Evolutionary conservation across 2,797 vertebrate species (phyloP).

Genomic region (Neopelma chrysocephalum): DNA sequence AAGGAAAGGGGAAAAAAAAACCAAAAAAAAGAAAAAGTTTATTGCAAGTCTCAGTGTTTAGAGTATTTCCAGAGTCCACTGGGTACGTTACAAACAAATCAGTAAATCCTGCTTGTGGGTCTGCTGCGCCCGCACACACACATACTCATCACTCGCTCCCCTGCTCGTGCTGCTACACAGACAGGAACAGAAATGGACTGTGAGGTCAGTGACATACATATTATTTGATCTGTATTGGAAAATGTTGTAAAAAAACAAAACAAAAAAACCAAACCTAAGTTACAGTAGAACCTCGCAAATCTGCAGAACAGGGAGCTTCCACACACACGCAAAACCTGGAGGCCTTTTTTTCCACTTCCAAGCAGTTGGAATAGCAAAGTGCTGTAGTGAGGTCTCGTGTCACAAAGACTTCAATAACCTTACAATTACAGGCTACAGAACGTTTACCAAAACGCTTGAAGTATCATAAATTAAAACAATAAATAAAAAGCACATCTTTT

Average conservation of each 20-base stretch:
- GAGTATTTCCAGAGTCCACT: conserved; percentile 73
- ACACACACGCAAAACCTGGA: conserved; percentile 46
- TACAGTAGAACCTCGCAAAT: conserved; percentile 64
- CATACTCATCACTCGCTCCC: conserved; percentile 54
- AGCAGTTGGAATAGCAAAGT: conserved; percentile 64
- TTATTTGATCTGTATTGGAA: conserved; percentile 62
- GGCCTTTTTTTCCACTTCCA: conserved; percentile 40
- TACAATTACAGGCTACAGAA: conserved; percentile 38
- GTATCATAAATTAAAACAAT: conserved; percentile 68
- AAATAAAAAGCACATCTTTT: conserved; percentile 53
- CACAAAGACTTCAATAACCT: conserved; percentile 43
- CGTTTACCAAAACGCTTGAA: conserved; percentile 58
- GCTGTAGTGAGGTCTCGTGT: conserved; percentile 64
- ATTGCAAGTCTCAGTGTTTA: conserved; percentile 78
- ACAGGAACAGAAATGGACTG: conserved; percentile 54
- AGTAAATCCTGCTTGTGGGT: conserved; percentile 46
- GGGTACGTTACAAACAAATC: conserved; percentile 58
- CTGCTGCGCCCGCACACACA: conserved; percentile 41
- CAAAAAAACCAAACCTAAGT: not conserved
- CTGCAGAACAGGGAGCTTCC: conserved; percentile 60
- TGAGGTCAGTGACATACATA: conserved; percentile 69
- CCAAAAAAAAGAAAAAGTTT: conserved; percentile 48
- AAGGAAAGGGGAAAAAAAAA: too few species aligned
- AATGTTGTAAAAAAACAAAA: conserved; percentile 25
- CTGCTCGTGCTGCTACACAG: conserved; percentile 58